Conservation (phyloP, 2,113 vertebrate species). For the Tiliqua scincoides region DNA sequence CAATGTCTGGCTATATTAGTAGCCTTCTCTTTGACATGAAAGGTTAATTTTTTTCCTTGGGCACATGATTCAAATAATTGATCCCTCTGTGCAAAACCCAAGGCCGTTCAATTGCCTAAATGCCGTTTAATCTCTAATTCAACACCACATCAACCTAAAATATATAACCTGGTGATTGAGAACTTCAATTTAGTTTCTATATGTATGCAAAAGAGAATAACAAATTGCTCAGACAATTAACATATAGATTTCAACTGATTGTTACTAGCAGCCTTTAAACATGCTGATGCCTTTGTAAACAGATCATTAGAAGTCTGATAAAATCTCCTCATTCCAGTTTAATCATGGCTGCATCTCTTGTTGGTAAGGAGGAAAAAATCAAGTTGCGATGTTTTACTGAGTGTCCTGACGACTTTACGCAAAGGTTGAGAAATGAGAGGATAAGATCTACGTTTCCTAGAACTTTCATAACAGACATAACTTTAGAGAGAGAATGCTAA, state of each 20-base stretch:
- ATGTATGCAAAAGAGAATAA: slow-evolving; percentile 11
- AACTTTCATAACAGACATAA: slow-evolving; percentile 24
- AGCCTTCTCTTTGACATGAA: not conserved
- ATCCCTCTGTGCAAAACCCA: not conserved
- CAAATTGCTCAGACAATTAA: slow-evolving; percentile 7
- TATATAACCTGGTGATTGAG: not conserved
- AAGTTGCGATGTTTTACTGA: slow-evolving; percentile 8
- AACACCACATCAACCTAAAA: not conserved
- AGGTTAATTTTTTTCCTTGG: not conserved
- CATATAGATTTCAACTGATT: slow-evolving; percentile 19
- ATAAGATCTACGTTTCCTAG: slow-evolving; percentile 26
- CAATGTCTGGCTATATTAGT: not conserved
- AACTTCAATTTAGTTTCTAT: not conserved
- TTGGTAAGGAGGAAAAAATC: not conserved
- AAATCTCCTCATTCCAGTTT: slow-evolving; percentile 17
- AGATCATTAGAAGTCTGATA: not conserved
- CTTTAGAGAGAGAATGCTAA: slow-evolving; percentile 22
- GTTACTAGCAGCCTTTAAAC: slow-evolving; percentile 27
- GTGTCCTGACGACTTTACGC: not conserved
- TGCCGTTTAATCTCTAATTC: not conserved
- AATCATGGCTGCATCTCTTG: slow-evolving; percentile 27
- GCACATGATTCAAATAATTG: not conserved
- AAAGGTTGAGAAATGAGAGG: slow-evolving; percentile 19
- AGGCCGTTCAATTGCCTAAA: not conserved
- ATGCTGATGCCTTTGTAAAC: slow-evolving; percentile 27